Conservation (phyloP, 2,888 invertebrate genomes). For the Lymantria dispar region DNA sequence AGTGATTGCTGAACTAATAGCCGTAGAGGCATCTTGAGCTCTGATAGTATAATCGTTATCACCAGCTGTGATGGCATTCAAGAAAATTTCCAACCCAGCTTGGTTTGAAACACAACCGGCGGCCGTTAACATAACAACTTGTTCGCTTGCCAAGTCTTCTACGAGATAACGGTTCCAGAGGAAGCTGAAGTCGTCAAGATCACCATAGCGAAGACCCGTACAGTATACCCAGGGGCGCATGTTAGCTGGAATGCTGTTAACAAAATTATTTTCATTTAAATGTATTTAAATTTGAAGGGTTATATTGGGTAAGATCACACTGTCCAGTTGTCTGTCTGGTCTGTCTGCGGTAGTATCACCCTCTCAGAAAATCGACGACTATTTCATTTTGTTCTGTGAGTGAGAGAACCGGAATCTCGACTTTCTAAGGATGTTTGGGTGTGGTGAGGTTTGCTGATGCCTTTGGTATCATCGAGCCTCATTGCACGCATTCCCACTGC, state of each 20-base stretch:
- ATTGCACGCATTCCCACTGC: too few species aligned
- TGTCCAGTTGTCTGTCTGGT: too few species aligned
- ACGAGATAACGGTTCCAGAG: slow-evolving; percentile 84
- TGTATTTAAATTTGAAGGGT: too few species aligned
- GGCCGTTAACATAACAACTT: slow-evolving; percentile 84
- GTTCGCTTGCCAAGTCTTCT: slow-evolving; percentile 85
- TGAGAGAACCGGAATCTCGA: too few species aligned
- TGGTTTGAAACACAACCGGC: slow-evolving; percentile 86
- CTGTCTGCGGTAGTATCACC: too few species aligned
- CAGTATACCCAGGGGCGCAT: slow-evolving; percentile 89
- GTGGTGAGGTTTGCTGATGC: too few species aligned
- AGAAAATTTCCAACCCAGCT: slow-evolving; percentile 48
- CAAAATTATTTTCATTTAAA: background rate
- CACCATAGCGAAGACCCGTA: slow-evolving; percentile 85
- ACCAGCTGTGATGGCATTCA: slow-evolving; percentile 49
- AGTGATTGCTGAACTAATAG: slow-evolving; percentile 72
- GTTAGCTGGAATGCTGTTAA: slow-evolving; percentile 56
- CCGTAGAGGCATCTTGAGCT: slow-evolving; percentile 64
- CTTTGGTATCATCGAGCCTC: too few species aligned
- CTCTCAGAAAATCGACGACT: too few species aligned
- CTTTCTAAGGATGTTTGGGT: too few species aligned
- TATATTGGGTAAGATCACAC: too few species aligned
- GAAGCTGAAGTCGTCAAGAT: slow-evolving; percentile 83
- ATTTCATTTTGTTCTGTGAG: too few species aligned
- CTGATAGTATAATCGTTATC: slow-evolving; percentile 47